Base-by-base conservation (phyloP, 2,113 vertebrate genomes). In the Mustela lutreola region DNA sequence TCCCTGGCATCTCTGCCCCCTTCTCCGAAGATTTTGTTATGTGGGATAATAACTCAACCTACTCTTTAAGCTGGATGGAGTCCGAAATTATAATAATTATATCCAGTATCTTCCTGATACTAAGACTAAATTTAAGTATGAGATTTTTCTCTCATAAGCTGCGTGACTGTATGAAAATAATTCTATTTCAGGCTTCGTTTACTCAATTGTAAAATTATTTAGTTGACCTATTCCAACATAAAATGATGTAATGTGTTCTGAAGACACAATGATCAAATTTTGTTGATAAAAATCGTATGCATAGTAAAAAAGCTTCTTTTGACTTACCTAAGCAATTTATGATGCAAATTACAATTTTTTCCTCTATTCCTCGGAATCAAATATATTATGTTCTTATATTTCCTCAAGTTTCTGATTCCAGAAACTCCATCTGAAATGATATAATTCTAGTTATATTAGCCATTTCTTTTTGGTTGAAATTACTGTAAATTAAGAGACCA, bases 381-480 rank as follows among this genome's bases (percentile, higher is more conserved):
- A 71, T 82, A n/a, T 48, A 22, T 6, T 86, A 81, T 39, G 22
- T 45, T 91, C 18, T 73, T 33, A 19, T 10, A 70, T 10, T 71
- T 89, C 1, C 48, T 76, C 42, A 93, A 42, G 58, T 89, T 93
- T 86, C 50, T 84, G 62, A 50, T 8, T 53, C 50, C 50, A 1
- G 56, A 89, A 5, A 53, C 28, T 82, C 7, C 28, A 39, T 96
- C 39, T 88, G 33, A 94, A 85, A 93, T 90, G 11, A 83, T 93
- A 31, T 81, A 82, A 28, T 94, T 97, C 31, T 97, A 87, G 79
- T 94, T 97, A 48, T 56, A 24, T 31, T 97, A 26, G 15, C 65
- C 62, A 14, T 4, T 97, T 73, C 48, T 97, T 73, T 92, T 80
- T 89, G 7, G 31, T 94, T 96, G 92, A 82, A 96, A n/a, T 28